These are phyloP conservation scores for Vipera ursinii DNA, from an alignment of 2,797 vertebrate species.

Conservation along the genomic window DNA sequence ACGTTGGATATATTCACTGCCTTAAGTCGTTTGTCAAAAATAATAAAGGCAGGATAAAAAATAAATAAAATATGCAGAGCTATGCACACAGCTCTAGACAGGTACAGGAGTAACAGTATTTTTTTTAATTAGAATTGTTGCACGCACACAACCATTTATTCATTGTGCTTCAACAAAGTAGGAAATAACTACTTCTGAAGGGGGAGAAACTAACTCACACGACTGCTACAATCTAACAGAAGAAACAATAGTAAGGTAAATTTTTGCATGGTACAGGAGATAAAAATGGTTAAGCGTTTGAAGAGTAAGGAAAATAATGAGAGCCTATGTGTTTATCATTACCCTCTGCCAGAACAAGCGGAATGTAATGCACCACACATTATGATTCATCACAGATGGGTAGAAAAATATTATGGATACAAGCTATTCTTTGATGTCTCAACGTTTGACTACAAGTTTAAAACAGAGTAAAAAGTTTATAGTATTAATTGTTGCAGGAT, in stretches of 20 bases:
- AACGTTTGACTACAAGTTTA: background rate
- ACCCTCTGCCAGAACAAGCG: background rate
- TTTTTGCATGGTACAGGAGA: background rate
- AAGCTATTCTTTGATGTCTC: background rate
- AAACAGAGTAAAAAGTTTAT: background rate
- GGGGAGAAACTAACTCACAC: background rate
- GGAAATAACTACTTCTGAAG: background rate
- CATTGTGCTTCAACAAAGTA: background rate
- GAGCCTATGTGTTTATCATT: background rate
- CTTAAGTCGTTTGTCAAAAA: background rate
- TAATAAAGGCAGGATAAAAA: background rate
- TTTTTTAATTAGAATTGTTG: background rate
- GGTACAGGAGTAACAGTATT: background rate
- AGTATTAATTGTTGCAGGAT: background rate
- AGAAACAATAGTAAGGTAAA: background rate
- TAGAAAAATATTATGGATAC: background rate
- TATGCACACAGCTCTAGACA: background rate
- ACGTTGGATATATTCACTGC: background rate
- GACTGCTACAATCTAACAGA: background rate
- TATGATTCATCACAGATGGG: background rate
- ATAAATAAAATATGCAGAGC: background rate
- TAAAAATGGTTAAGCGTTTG: background rate
- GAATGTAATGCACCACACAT: background rate
- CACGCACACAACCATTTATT: background rate
- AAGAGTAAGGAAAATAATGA: background rate